phyloP scores from a whole-genome alignment of 2,888 invertebrate species.

The Suillia variegata region DNA sequence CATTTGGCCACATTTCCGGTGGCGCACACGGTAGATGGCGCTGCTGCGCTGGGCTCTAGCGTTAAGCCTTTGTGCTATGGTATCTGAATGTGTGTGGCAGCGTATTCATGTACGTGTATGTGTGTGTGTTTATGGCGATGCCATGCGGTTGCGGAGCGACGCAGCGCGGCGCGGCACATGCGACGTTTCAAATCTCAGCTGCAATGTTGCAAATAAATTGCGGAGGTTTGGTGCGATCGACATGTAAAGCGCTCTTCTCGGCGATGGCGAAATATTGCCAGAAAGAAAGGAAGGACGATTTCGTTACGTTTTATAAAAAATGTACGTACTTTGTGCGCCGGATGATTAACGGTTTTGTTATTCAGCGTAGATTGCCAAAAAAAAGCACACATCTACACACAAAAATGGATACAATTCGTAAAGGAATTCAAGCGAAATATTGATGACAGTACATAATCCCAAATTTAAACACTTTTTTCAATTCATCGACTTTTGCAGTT shows the following conservation, averaged over 20 bases:
- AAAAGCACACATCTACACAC: too few relatives aligned
- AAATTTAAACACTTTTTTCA: too few relatives aligned
- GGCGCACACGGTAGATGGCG: not conserved
- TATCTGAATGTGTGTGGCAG: not conserved
- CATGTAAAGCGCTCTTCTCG: slow-evolving; percentile 5
- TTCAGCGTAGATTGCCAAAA: not conserved
- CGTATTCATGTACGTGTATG: not conserved
- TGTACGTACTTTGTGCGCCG: not conserved
- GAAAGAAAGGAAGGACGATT: too few relatives aligned
- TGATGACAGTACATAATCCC: too few relatives aligned
- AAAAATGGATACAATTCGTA: too few relatives aligned
- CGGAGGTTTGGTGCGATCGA: slow-evolving; percentile 12
- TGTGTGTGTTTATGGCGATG: not conserved
- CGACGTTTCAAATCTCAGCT: not conserved
- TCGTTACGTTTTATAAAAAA: too few relatives aligned
- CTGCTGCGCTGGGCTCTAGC: not conserved
- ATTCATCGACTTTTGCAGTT: too few relatives aligned
- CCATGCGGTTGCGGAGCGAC: not conserved
- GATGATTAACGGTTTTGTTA: slow-evolving; percentile 1
- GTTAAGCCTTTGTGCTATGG: too few relatives aligned
- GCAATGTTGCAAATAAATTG: slow-evolving; percentile 6
- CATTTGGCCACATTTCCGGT: slow-evolving; percentile 35
- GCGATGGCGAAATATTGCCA: too few relatives aligned
- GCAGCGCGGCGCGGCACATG: too few relatives aligned
- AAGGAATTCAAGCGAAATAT: too few relatives aligned